A percentile compares a stretch with the other conserved stretches of the same genome.
Evolutionary conservation across 2,113 vertebrate species (phyloP).

Genomic region (Ammospiza caudacuta): DNA sequence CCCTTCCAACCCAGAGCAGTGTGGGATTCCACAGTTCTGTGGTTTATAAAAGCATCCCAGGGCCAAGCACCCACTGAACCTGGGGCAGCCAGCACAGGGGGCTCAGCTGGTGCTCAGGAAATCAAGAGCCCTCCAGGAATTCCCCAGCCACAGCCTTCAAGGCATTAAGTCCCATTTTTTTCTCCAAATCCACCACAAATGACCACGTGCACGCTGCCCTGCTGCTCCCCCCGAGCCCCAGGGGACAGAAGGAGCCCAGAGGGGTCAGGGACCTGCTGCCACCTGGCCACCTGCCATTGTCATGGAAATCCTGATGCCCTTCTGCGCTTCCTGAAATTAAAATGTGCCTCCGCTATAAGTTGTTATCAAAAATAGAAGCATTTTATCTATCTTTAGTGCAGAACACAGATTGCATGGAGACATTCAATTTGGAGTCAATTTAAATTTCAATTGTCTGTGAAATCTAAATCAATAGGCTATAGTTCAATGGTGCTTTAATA

Average conservation of each 20-base stretch:
- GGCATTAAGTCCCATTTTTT: neutral
- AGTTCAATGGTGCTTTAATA: constrained; percentile 84
- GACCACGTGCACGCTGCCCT: rapidly evolving
- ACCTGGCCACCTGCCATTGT: neutral
- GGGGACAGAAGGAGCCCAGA: rapidly evolving
- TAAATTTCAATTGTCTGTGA: constrained; percentile 87
- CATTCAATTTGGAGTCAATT: constrained; percentile 85
- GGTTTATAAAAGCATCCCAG: neutral
- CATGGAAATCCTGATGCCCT: constrained; percentile 31
- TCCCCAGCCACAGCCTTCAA: neutral
- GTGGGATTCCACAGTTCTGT: neutral
- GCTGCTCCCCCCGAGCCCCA: rapidly evolving
- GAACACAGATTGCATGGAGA: constrained; percentile 80
- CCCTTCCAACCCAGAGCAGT: neutral
- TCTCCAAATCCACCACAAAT: neutral
- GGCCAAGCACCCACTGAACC: neutral
- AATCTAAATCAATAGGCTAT: constrained; percentile 87
- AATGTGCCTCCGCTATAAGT: constrained; percentile 61
- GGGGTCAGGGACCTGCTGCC: neutral
- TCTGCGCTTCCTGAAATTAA: constrained; percentile 54
- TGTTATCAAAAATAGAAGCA: constrained; percentile 80
- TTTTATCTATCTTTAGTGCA: constrained; percentile 77
- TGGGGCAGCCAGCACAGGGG: rapidly evolving
- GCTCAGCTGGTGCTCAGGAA: neutral
- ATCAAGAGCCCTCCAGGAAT: neutral